A percentile compares a stretch with the other conserved stretches of the same genome.
These are phyloP conservation scores for Rattus rattus DNA, from an alignment of 2,113 vertebrate species.

Conservation along the genomic window DNA sequence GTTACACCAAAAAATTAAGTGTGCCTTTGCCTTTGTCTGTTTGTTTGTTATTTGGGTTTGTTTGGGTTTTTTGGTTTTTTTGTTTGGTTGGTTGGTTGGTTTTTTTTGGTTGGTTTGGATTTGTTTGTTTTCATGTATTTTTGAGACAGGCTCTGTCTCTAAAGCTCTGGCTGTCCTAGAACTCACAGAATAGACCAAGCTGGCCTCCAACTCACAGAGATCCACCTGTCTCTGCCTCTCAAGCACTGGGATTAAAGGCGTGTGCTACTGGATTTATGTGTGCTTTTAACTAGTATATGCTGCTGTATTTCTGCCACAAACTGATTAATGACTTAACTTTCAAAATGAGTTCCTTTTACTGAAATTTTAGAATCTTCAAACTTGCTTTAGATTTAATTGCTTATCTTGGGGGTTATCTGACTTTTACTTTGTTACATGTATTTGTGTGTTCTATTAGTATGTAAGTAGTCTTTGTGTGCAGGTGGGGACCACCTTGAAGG, in stretches of 20 bases:
- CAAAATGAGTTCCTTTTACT: background rate
- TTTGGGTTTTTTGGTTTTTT: background rate
- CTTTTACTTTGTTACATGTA: background rate
- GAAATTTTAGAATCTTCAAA: background rate
- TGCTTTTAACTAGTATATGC: background rate
- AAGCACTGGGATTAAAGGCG: background rate
- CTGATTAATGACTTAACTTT: background rate
- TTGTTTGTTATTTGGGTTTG: background rate
- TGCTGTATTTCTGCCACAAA: background rate
- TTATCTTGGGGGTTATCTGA: background rate
- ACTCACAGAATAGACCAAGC: background rate
- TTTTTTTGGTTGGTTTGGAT: background rate
- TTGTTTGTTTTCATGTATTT: background rate
- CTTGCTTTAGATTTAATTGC: slow-evolving; percentile 31
- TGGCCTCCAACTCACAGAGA: background rate
- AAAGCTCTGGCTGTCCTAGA: background rate
- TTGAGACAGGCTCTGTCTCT: background rate
- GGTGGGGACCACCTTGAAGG: background rate
- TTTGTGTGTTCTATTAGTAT: background rate
- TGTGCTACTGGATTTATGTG: background rate
- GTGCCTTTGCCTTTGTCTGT: background rate
- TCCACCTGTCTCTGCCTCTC: background rate
- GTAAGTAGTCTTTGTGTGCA: background rate
- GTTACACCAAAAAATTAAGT: background rate
- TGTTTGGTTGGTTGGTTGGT: background rate